Conservation (phyloP, 2,888 invertebrate genomes). For the Caenorhabditis plicata region DNA sequence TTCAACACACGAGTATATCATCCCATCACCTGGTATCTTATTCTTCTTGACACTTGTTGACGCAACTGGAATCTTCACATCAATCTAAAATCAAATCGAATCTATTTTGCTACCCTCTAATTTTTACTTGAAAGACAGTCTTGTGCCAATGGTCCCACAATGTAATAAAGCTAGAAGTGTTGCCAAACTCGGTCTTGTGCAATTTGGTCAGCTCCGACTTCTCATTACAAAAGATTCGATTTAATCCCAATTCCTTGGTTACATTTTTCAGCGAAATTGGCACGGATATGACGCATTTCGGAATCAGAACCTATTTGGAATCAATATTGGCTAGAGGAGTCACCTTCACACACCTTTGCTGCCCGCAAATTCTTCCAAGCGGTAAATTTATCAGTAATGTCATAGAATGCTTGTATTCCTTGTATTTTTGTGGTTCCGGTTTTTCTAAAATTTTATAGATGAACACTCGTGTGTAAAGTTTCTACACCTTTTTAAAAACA, state of each 20-base stretch:
- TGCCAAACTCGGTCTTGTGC: background rate
- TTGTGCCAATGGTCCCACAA: constrained; percentile 31
- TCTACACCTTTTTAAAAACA: no score
- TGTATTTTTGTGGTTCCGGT: no score
- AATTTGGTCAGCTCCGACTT: constrained; percentile 15
- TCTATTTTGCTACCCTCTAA: background rate
- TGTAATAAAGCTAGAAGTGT: constrained; percentile 6
- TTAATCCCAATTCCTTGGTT: constrained; percentile 5
- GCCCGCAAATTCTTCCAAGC: background rate
- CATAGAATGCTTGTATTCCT: no score
- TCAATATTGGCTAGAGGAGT: no score
- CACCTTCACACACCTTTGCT: no score
- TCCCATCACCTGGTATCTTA: no score
- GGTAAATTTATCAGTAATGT: background rate
- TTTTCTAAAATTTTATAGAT: no score
- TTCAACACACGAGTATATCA: no score
- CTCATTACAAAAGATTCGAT: constrained; percentile 10
- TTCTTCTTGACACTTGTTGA: no score
- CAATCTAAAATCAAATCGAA: no score
- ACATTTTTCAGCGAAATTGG: constrained; percentile 15
- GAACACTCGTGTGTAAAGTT: no score
- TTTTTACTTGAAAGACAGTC: constrained; percentile 8
- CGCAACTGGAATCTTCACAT: no score
- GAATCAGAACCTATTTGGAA: constrained; percentile 9
- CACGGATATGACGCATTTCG: constrained; percentile 8